These are phyloP conservation scores for Holotrichia oblita DNA, from an alignment of 1,140 invertebrate genomes.

Conservation along the genomic window DNA sequence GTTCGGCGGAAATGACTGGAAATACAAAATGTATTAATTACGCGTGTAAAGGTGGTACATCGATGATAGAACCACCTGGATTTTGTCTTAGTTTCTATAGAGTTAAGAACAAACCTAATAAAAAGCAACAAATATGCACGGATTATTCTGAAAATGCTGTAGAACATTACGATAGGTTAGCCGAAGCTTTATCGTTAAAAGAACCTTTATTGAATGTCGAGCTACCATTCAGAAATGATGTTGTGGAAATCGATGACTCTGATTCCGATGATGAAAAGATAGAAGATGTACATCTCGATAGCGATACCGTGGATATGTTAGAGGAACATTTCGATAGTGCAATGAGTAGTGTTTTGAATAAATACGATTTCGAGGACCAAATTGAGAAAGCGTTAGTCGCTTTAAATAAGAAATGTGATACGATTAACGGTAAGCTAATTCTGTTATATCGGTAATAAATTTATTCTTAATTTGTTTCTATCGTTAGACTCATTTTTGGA, in stretches of 20 bases:
- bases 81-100: constrained; percentile 66
- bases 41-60: constrained; percentile 62
- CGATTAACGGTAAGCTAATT: constrained; percentile 51
- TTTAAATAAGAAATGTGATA: constrained; percentile 50
- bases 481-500: constrained; percentile 33
- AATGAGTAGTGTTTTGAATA: constrained; percentile 61
- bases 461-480: constrained; percentile 12
- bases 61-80: constrained; percentile 61
- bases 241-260: constrained; percentile 67
- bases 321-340: constrained; percentile 63
- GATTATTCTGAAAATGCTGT: constrained; percentile 62
- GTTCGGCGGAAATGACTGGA: constrained; percentile 48
- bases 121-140: constrained; percentile 63
- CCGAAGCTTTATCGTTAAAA: constrained; percentile 57
- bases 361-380: constrained; percentile 62
- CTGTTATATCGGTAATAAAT: neutral
- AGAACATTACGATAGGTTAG: constrained; percentile 56
- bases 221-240: constrained; percentile 64
- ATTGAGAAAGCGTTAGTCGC: constrained; percentile 55
- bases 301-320: constrained; percentile 60
- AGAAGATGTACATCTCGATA: constrained; percentile 54
- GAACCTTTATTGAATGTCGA: constrained; percentile 62
- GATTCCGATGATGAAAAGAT: constrained; percentile 63
- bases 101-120: constrained; percentile 61
- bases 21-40: constrained; percentile 66